Evolutionary conservation across 2,888 invertebrate genomes (phyloP).

Genomic region (Drosophila sordidapex): DNA sequence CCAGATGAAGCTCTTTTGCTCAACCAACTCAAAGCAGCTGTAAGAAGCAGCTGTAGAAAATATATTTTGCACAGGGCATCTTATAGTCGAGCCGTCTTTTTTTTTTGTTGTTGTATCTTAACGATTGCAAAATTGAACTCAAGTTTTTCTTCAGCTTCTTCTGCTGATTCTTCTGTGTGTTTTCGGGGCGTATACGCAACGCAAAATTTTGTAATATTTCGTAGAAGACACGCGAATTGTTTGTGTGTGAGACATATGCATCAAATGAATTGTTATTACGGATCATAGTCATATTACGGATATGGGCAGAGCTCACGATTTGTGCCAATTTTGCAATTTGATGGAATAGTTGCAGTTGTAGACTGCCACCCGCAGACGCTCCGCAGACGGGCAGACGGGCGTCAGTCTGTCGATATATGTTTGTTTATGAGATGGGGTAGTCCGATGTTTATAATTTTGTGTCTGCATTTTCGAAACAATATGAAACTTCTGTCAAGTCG

Average conservation of each 20-base stretch:
- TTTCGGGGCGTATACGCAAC: constrained; percentile 55
- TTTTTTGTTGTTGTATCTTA: constrained; percentile 14
- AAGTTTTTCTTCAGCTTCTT: constrained; percentile 9
- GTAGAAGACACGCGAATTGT: constrained; percentile 54
- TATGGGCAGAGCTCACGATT: constrained; percentile 11
- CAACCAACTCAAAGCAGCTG: no score
- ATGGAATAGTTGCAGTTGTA: background rate
- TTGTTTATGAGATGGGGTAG: background rate
- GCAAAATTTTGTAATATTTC: constrained; percentile 41
- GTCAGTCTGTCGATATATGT: background rate
- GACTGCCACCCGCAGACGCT: background rate
- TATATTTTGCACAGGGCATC: constrained; percentile 7
- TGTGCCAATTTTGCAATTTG: constrained; percentile 31
- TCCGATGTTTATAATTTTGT: background rate
- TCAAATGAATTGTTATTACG: background rate
- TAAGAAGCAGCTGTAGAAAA: no score
- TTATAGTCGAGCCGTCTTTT: background rate
- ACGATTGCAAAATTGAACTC: constrained; percentile 46
- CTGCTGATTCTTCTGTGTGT: background rate
- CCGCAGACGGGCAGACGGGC: background rate
- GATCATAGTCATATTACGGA: constrained; percentile 1
- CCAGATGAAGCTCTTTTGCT: background rate
- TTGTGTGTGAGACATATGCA: background rate
- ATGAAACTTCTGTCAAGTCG: background rate
- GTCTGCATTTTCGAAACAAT: background rate